Evolutionary conservation across 2,113 vertebrate species (phyloP), one percentile per base, ranked within the genome.

Genomic region (Cyanoliseus patagonus): DNA sequence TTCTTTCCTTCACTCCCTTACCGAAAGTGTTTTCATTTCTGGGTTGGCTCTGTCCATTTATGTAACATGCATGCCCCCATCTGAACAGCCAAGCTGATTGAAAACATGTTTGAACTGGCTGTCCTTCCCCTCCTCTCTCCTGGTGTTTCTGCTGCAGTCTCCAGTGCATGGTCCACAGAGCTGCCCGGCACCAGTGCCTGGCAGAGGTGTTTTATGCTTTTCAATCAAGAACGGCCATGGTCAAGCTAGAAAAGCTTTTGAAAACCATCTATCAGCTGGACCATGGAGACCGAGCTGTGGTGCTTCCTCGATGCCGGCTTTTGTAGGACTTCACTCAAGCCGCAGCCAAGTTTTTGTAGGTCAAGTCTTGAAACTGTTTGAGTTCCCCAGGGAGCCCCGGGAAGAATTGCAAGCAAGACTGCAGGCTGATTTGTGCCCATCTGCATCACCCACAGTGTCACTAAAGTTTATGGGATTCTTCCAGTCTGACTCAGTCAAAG

Each of bases 401-500:
- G 70, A 82, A 87, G 89, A 57, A 41, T 1, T 17, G 39, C 1
- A 8, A 91, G 77, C 4, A 1, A 74, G 53, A 83, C 91, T 83
- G 63, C 16, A 70, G 76, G 46, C 83, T 90, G 83, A 15, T 84
- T 19, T 74, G 91, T 93, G 91, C 95, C 94, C 92, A 62, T 95
- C 70, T 14, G 23, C 91, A 95, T 96, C 83, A 83, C 83, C 91
- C 91, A 44, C 69, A 8, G 83, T 79, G 74, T 82, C 91, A 7
- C 88, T 79, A 9, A 41, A 67, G 77, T 94, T 96, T 96, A 89
- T 91, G 92, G 92, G 81, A 96, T 96, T 97, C 94, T 79, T 97
- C 66, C 77, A 86, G 86, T 3, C 89, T 96, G 96, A 97, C 81
- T 97, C 95, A 97, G 95, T 47, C 91, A 41, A 89, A 96, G 91